Evolutionary conservation across 92 coral and sea anemone species (phyloP).

Genomic region (Zoanthus solanderi): DNA sequence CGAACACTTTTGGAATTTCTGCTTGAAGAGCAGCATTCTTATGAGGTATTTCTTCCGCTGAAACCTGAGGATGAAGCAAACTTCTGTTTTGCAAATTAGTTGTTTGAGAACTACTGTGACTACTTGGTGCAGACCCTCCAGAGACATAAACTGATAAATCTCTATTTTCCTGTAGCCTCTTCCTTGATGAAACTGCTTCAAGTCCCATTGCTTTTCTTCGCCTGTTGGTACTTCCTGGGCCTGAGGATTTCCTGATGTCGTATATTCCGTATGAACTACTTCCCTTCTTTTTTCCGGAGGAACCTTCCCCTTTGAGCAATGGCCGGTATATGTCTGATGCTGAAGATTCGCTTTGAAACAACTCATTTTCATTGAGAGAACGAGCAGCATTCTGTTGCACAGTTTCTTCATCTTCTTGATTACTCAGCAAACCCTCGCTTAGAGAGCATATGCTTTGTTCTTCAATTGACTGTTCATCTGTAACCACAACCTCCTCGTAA

Average conservation of each 20-base stretch:
- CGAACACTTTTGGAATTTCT: background rate
- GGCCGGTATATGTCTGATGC: constrained; percentile 47
- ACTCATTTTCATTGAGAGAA: background rate
- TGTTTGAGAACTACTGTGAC: constrained; percentile 55
- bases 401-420: constrained; percentile 12
- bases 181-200: constrained; percentile 67
- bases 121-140: constrained; percentile 82
- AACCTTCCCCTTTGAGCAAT: constrained; percentile 11
- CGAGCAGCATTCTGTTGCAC: background rate
- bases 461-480: constrained; percentile 31
- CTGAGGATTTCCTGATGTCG: constrained; percentile 91
- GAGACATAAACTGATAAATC: constrained; percentile 84
- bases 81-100: background rate
- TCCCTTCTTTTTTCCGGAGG: constrained; percentile 29
- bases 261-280: constrained; percentile 79
- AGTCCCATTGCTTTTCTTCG: constrained; percentile 92
- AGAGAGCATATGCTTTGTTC: constrained; percentile 40
- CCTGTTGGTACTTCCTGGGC: constrained; percentile 99
- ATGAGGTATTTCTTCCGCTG: background rate
- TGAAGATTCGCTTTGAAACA: constrained; percentile 28
- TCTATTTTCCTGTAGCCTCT: constrained; percentile 35
- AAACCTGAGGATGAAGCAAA: background rate
- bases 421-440: constrained; percentile 17
- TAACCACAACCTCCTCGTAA: background rate
- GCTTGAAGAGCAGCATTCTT: background rate